phyloP scores from a whole-genome alignment of 37 sponge, comb jelly and placozoan genomes.

The Chondrosia reniformis region DNA sequence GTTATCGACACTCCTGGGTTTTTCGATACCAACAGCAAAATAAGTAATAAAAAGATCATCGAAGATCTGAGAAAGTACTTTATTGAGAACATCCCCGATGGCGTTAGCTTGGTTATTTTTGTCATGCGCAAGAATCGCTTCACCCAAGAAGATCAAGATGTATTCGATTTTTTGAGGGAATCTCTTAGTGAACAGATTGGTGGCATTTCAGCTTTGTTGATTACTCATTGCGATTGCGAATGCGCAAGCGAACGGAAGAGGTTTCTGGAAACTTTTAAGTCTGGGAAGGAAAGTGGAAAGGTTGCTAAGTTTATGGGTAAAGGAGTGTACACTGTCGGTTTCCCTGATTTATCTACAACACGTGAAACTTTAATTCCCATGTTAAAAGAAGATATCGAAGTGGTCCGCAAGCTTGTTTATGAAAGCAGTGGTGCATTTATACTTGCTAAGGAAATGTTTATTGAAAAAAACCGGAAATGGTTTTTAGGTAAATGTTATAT shows the following conservation, averaged over 20 bases:
- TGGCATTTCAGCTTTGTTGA: neutral
- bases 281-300: neutral
- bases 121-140: neutral
- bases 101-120: neutral
- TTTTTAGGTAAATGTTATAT: too few species aligned
- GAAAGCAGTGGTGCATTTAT: too few species aligned
- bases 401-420: too few species aligned
- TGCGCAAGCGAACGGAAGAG: neutral
- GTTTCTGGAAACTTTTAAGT: neutral
- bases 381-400: too few species aligned
- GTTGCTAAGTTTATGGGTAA: neutral
- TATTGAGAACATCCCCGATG: neutral
- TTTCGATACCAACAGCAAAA: neutral
- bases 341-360: neutral
- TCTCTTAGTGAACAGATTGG: neutral
- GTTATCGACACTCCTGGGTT: conserved; percentile 1
- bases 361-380: too few species aligned
- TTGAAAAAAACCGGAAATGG: too few species aligned
- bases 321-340: conserved; percentile 7
- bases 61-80: neutral
- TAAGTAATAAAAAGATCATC: neutral
- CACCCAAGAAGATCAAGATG: neutral
- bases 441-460: too few species aligned
- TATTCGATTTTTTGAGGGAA: neutral
- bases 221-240: neutral